A percentile compares a stretch with the other conserved stretches of the same genome.
phyloP scores from a whole-genome alignment of 1,140 invertebrate species.

The Dermatophagoides farinae region DNA sequence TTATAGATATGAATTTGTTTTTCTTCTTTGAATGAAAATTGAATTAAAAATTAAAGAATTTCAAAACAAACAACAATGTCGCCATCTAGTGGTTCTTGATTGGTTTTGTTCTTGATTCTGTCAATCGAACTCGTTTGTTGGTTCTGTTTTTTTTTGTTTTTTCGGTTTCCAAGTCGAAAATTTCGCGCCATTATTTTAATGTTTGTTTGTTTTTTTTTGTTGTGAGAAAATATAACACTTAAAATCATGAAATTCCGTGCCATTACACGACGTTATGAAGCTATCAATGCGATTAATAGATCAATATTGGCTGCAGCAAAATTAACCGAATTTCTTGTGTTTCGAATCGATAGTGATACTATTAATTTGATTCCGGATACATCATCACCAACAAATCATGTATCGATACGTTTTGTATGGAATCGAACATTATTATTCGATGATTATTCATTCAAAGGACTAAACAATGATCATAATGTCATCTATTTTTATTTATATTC shows the following conservation, averaged over 20 bases:
- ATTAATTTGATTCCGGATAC: constrained; percentile 3
- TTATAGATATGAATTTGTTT: too few species aligned
- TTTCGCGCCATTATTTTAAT: background rate
- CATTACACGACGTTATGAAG: background rate
- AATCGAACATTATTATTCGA: background rate
- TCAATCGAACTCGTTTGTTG: too few species aligned
- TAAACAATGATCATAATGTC: constrained; percentile 2
- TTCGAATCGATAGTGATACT: background rate
- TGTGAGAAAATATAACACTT: background rate
- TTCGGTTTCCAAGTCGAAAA: too few species aligned
- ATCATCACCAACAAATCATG: background rate
- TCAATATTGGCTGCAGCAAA: background rate
- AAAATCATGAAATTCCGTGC: constrained; percentile 5
- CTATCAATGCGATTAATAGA: background rate
- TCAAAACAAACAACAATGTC: too few species aligned
- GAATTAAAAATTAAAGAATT: too few species aligned
- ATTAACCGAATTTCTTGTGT: background rate
- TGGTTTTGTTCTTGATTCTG: too few species aligned
- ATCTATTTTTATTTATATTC: constrained; percentile 2
- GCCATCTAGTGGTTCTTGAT: too few species aligned
- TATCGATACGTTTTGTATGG: background rate
- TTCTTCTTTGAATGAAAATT: constrained; percentile 65
- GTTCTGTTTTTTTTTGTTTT: too few species aligned
- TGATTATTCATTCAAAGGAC: constrained; percentile 1
- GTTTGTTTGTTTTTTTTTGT: background rate